Evolutionary conservation across 2,888 invertebrate species (phyloP).

Genomic region (Dexiosoma caninum): DNA sequence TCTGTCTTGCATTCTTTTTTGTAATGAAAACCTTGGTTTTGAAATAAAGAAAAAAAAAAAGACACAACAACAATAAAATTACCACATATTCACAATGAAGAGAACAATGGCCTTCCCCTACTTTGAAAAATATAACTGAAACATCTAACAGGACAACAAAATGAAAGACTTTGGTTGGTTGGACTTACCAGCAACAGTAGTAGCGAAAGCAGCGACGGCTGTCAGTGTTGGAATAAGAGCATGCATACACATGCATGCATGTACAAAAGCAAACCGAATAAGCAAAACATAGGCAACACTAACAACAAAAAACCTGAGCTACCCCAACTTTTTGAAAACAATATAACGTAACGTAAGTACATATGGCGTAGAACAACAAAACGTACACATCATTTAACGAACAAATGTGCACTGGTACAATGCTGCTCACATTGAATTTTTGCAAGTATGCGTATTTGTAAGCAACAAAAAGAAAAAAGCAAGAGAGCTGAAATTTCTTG

Average conservation of each 20-base stretch:
- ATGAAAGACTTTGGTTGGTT: slow-evolving; percentile 37
- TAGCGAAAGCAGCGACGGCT: neutral
- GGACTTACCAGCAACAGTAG: neutral
- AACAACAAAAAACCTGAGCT: slow-evolving; percentile 60
- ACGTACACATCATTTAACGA: neutral
- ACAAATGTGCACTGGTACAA: neutral
- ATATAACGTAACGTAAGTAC: neutral
- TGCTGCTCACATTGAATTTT: neutral
- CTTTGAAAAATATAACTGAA: slow-evolving; percentile 47
- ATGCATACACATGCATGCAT: neutral
- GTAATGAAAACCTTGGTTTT: slow-evolving; percentile 30
- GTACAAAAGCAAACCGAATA: slow-evolving; percentile 14
- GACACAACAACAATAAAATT: slow-evolving; percentile 47
- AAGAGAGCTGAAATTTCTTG: neutral
- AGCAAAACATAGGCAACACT: slow-evolving; percentile 30
- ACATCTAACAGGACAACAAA: slow-evolving; percentile 52
- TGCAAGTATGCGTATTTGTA: neutral
- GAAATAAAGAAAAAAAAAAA: slow-evolving; percentile 25
- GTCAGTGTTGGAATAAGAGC: slow-evolving; percentile 9
- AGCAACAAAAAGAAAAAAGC: neutral
- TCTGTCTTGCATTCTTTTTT: slow-evolving; percentile 7
- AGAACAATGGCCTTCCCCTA: slow-evolving; percentile 63
- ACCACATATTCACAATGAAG: slow-evolving; percentile 60
- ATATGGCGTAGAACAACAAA: neutral
- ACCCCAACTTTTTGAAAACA: slow-evolving; percentile 53